Evolutionary conservation across 2,113 vertebrate genomes (phyloP).

Genomic region (Gallinago paraguaiae): DNA sequence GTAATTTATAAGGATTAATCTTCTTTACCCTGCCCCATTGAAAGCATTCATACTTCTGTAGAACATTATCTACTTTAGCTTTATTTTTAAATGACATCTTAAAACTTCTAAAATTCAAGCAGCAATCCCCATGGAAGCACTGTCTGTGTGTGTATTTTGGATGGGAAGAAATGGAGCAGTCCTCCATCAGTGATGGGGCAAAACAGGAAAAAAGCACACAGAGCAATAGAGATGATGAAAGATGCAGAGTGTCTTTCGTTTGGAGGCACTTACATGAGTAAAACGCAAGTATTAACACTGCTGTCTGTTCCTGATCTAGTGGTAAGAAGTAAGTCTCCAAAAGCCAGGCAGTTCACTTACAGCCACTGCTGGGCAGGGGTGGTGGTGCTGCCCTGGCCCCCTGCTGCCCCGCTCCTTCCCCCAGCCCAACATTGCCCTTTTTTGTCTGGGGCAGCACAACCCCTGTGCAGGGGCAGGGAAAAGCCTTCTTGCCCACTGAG

Average conservation of each 20-base stretch:
- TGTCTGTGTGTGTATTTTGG: background rate
- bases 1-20: background rate
- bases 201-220: background rate
- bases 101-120: background rate
- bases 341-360: background rate
- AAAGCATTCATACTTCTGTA: background rate
- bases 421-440: background rate
- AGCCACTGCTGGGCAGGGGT: background rate
- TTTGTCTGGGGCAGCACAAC: background rate
- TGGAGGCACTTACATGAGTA: background rate
- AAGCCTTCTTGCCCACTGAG: background rate
- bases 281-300: background rate
- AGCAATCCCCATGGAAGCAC: background rate
- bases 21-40: background rate
- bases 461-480: accelerated
- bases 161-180: background rate
- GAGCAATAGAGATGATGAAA: background rate
- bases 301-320: background rate
- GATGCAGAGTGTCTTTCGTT: background rate
- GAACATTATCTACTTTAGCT: background rate
- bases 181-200: background rate
- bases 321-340: background rate
- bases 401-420: background rate
- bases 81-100: slow-evolving; percentile 11
- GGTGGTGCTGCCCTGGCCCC: background rate